phyloP scores from a whole-genome alignment of 2,888 invertebrate genomes.

The Sicus ferrugineus region DNA sequence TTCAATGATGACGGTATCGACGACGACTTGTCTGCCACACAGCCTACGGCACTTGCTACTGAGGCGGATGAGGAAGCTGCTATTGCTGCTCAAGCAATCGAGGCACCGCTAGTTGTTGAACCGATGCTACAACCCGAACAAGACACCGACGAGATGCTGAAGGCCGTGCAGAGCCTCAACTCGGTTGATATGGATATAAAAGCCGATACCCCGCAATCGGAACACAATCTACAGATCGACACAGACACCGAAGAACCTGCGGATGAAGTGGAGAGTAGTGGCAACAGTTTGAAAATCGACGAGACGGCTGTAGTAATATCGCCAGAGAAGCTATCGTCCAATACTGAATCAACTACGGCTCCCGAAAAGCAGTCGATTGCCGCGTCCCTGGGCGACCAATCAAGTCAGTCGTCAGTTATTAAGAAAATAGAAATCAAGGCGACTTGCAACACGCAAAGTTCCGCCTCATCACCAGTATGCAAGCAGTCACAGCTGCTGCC shows the following conservation, averaged over 20 bases:
- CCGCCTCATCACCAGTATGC: constrained; percentile 51
- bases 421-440: constrained; percentile 28
- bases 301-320: constrained; percentile 45
- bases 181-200: constrained; percentile 76
- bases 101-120: constrained; percentile 43
- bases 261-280: constrained; percentile 67
- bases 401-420: constrained; percentile 32
- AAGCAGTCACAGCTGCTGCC: constrained; percentile 54
- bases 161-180: constrained; percentile 83
- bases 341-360: constrained; percentile 32
- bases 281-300: constrained; percentile 57
- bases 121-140: constrained; percentile 67
- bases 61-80: constrained; percentile 64
- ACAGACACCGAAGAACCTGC: constrained; percentile 82
- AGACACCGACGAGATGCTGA: constrained; percentile 77
- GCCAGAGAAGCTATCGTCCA: constrained; percentile 26
- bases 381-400: not conserved
- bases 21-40: not conserved
- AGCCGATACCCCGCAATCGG: constrained; percentile 85
- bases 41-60: constrained; percentile 27
- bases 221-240: constrained; percentile 83
- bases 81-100: constrained; percentile 65
- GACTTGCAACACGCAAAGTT: constrained; percentile 23
- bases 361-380: not conserved
- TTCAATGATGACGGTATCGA: constrained; percentile 55